Evolutionary conservation across 2,888 invertebrate species (phyloP), one percentile per base, ranked within the genome.

Genomic region (Charanyca ferruginea): DNA sequence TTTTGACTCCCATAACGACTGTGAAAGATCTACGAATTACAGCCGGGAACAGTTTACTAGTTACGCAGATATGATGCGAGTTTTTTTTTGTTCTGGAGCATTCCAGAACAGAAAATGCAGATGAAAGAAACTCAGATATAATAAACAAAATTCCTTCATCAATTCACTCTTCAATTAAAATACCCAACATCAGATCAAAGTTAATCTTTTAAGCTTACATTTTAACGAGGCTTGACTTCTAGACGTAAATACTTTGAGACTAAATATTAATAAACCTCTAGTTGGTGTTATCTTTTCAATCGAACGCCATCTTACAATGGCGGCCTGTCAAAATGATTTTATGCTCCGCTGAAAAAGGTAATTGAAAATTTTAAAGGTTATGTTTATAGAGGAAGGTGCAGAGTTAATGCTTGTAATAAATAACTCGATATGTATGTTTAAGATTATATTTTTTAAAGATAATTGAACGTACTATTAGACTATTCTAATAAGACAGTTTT

Each of bases 331-430:
- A 9, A 35, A 67, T 32, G 47, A 81, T 81, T 77, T 73, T 60
- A 75, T 41, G 81, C 73, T 18, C 16, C 59, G 44, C 25, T 71
- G 65, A 70, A 69, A 45, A 32, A 23, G 1, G 3, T 80, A 77
- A 81, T 81, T 77, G 70, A 79, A 77, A 61, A 61, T 77, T n/a
- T 70, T 35, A 58, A 32, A 55, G 55, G 55, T 22, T 38, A 28
- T 11, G 42, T 57, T 64, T 53, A 3, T 13, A 35, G 11, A 9
- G 6, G 11, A 32, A 32, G 1, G 3, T 9, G 32, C 5, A 4
- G 6, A 25, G 22, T 42, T 38, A 52, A 53, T 61, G 45, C 25
- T 11, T 32, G 11, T 32, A 11, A 32, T 32, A 32, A n/a, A 32
- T 32, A 32, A 9, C 32, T 11, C 11, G 7, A 11, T 32, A 11